Conservation (phyloP, 1,140 invertebrate genomes). For the Ditylenchus dipsaci region DNA sequence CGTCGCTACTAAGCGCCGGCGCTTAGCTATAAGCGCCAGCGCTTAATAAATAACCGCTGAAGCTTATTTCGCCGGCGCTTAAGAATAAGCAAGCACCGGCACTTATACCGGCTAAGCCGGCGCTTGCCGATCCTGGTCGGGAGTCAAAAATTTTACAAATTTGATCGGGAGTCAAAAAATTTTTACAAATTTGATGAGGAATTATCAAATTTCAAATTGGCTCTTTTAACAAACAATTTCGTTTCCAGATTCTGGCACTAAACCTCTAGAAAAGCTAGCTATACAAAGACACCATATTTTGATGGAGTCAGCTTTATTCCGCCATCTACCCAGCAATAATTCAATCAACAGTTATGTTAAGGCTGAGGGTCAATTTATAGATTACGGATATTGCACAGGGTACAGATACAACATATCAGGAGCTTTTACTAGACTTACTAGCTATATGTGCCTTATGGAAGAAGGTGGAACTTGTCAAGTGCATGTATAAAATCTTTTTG, state of each 20-base stretch:
- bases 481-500: slow-evolving; percentile 9
- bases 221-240: no score
- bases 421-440: slow-evolving; percentile 25
- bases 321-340: background rate
- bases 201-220: no score
- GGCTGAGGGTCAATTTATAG: slow-evolving; percentile 25
- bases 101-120: no score
- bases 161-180: no score
- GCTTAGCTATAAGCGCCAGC: no score
- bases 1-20: no score
- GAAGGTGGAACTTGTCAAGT: slow-evolving; percentile 39
- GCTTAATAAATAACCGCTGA: no score
- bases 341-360: slow-evolving; percentile 36
- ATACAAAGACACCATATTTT: slow-evolving; percentile 3
- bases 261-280: slow-evolving; percentile 22
- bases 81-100: no score
- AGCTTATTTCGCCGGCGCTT: no score
- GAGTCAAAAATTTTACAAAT: no score
- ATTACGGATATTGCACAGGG: slow-evolving; percentile 27
- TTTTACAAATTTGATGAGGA: no score
- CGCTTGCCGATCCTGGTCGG: no score
- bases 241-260: slow-evolving; percentile 15
- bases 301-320: background rate
- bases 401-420: slow-evolving; percentile 44
- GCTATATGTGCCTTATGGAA: slow-evolving; percentile 42